Conservation (phyloP, 2,888 invertebrate genomes). For the Ochropacha duplaris region DNA sequence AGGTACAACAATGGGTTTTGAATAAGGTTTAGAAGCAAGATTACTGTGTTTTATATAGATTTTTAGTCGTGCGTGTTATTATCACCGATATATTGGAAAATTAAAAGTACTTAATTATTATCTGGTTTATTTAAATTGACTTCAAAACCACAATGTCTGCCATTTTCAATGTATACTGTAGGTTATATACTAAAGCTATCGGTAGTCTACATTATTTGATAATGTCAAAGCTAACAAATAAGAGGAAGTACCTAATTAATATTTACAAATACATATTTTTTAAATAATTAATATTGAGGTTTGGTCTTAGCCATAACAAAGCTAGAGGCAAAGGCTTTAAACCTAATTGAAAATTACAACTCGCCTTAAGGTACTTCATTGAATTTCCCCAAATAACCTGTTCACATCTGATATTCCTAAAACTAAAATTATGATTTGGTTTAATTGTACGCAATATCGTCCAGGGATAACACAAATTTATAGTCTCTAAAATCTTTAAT, state of each 20-base stretch:
- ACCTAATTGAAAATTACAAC: no score
- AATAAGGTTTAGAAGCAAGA: no score
- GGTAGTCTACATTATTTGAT: conserved; percentile 24
- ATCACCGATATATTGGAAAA: no score
- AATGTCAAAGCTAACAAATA: conserved; percentile 17
- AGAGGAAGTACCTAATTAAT: conserved; percentile 8
- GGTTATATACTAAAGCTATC: conserved; percentile 17
- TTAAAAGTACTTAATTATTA: no score
- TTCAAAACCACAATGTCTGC: background rate
- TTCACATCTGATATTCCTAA: no score
- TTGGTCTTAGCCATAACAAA: background rate
- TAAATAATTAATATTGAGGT: background rate
- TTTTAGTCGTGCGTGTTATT: background rate
- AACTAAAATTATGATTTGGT: no score
- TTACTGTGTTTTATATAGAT: background rate
- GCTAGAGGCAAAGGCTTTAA: background rate
- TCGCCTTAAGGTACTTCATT: background rate
- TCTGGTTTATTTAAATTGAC: background rate
- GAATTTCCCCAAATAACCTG: background rate
- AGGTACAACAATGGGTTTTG: conserved; percentile 9
- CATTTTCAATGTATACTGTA: background rate
- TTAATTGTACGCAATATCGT: no score
- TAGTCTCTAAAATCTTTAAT: background rate
- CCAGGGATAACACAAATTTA: no score
- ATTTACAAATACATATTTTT: conserved; percentile 21